phyloP scores from a whole-genome alignment of 2,797 vertebrate genomes.

The Triplophysa yarkandensis region DNA sequence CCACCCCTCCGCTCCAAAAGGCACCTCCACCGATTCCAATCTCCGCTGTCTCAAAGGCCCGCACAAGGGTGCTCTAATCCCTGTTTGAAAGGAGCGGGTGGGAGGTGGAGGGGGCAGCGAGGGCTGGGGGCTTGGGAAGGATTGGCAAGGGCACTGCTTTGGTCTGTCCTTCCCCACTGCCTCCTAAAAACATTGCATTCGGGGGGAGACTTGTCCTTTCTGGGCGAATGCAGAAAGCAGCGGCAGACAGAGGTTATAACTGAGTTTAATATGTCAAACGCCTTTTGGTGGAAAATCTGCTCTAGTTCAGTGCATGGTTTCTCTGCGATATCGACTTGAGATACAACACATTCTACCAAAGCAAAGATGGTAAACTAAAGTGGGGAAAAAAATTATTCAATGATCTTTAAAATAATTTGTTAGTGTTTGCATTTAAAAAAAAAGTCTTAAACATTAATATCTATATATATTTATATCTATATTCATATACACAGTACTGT shows the following conservation, averaged over 20 bases:
- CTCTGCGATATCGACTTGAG: constrained; percentile 1
- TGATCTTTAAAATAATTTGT: background rate
- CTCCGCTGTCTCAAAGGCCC: constrained; percentile 73
- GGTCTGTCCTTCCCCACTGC: constrained; percentile 45
- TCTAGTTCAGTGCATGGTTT: constrained; percentile 12
- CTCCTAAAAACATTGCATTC: constrained; percentile 68
- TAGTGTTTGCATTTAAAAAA: background rate
- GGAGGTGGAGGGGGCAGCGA: constrained; percentile 28
- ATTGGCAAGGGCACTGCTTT: constrained; percentile 47
- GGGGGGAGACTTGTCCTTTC: constrained; percentile 62
- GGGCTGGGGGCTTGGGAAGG: background rate
- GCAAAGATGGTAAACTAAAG: background rate
- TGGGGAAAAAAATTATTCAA: constrained; percentile 6
- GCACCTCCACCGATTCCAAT: constrained; percentile 68
- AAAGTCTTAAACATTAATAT: background rate
- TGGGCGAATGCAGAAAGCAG: constrained; percentile 68
- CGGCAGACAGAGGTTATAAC: constrained; percentile 58
- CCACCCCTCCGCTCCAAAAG: constrained; percentile 56
- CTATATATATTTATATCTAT: too few species aligned
- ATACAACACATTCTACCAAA: constrained; percentile 4
- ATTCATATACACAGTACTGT: background rate
- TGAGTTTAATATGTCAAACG: constrained; percentile 26
- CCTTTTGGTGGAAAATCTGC: constrained; percentile 57
- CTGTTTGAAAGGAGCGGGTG: constrained; percentile 67
- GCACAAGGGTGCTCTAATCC: constrained; percentile 78